Base-by-base conservation (phyloP, 2,797 vertebrate genomes). In the Urophycis tenuis region DNA sequence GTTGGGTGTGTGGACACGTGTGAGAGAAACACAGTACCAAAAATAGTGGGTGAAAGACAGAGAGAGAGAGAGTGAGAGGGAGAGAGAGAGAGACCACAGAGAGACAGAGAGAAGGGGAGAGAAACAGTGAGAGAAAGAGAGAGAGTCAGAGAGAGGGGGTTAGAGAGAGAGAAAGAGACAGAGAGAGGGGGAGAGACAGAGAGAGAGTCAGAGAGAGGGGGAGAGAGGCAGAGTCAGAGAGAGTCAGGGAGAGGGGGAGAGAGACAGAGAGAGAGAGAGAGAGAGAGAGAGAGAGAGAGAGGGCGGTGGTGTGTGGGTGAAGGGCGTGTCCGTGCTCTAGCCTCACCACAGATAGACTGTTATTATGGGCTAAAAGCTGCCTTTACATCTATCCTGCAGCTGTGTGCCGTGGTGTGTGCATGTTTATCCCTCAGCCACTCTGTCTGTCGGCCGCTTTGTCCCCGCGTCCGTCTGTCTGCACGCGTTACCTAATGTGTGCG, bases 261-360 rank as follows among this genome's bases (percentile, higher is more conserved):
- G 15, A 39, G 29, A 31, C 4, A 41, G 30, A 22, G 25, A n/a
- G 17, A 45, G 32, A 71, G 35, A 41, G 14, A 39, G 29, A 41
- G 17, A 41, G 36, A 70, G 29, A 39, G 36, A 49, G 12, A 32
- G 69, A 60, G 31, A 72, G 67, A 71, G 71, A n/a, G 41, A 15
- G 45, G 74, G 25, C 29, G 17, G 36, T 5, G 35, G 72, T n/a
- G 72, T 71, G 77, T 74, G 77, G 73, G 77, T 69, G 73, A 71
- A 36, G 73, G 77, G 77, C 74, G 77, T 78, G 77, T 79, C 78
- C 72, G 70, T 35, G 74, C 29, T 29, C 41, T 31, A 35, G 78
- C 71, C 72, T 78, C 60, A 32, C 72, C 77, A 74, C 60, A 78
- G 33, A 71, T 72, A 79, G 70, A 49, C 79, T 80, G 79, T 80